Conservation (phyloP, 2,888 invertebrate species). For the Diarsia dahlii region DNA sequence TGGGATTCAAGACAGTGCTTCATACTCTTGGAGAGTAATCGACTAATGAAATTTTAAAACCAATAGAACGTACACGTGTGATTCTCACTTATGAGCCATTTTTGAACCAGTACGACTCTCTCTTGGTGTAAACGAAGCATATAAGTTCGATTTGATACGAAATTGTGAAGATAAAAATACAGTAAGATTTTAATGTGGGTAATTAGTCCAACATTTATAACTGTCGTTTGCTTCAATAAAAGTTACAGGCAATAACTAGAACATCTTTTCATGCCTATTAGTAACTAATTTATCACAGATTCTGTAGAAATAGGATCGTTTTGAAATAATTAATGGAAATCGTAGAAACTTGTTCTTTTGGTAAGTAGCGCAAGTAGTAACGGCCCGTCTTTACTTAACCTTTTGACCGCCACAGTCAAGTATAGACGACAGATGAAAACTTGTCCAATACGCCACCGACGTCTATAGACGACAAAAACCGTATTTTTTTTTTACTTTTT, state of each 20-base stretch:
- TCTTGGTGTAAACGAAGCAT: neutral
- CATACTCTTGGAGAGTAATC: neutral
- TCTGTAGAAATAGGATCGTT: slow-evolving; percentile 19
- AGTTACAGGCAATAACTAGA: neutral
- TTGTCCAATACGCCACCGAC: too few species aligned
- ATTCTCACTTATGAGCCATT: neutral
- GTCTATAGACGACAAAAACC: too few species aligned
- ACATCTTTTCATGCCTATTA: slow-evolving; percentile 4
- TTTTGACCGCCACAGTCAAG: too few species aligned
- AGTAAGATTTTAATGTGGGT: neutral
- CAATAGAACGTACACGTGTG: neutral
- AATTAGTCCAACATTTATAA: neutral
- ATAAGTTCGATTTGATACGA: neutral
- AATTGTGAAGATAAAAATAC: neutral
- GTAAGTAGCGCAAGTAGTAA: neutral
- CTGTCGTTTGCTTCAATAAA: neutral
- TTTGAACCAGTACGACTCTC: neutral
- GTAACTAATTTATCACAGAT: slow-evolving; percentile 21
- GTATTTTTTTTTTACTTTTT: too few species aligned
- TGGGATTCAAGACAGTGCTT: neutral
- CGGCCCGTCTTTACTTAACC: neutral
- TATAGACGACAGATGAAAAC: too few species aligned
- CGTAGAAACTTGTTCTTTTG: slow-evolving; percentile 1
- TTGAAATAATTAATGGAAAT: slow-evolving; percentile 4
- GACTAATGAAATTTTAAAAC: neutral